These are phyloP conservation scores for Hippopotamyrus pictus DNA, from an alignment of 2,797 vertebrate genomes.

Conservation along the genomic window DNA sequence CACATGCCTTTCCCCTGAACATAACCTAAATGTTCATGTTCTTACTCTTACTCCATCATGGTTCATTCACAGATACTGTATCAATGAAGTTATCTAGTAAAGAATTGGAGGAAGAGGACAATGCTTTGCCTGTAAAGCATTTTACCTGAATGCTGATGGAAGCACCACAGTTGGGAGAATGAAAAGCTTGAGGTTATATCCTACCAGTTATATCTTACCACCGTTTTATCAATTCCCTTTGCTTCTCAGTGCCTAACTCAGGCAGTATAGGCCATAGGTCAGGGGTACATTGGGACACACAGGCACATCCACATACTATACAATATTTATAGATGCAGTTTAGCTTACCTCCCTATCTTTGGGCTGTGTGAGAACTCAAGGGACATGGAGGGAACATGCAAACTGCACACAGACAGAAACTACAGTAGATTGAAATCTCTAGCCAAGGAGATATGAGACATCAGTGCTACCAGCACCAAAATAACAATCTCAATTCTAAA, in stretches of 20 bases:
- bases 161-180: not conserved
- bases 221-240: not conserved
- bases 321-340: not conserved
- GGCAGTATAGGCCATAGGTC: not conserved
- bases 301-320: not conserved
- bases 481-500: not conserved
- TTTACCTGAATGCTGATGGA: not conserved
- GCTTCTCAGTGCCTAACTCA: not conserved
- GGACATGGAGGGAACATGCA: not conserved
- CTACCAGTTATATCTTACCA: not conserved
- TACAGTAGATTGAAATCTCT: not conserved
- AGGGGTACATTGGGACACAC: not conserved
- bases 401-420: not conserved
- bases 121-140: not conserved
- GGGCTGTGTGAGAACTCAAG: not conserved
- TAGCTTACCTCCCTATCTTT: not conserved
- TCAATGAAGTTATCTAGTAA: not conserved
- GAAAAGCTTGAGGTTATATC: not conserved
- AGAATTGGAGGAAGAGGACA: not conserved
- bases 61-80: not conserved
- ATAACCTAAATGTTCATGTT: not conserved
- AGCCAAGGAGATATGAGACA: not conserved
- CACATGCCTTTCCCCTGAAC: not conserved
- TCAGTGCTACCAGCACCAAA: not conserved
- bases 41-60: not conserved